These are phyloP conservation scores for Pseudoips prasinana DNA, from an alignment of 2,888 invertebrate genomes.

Conservation along the genomic window DNA sequence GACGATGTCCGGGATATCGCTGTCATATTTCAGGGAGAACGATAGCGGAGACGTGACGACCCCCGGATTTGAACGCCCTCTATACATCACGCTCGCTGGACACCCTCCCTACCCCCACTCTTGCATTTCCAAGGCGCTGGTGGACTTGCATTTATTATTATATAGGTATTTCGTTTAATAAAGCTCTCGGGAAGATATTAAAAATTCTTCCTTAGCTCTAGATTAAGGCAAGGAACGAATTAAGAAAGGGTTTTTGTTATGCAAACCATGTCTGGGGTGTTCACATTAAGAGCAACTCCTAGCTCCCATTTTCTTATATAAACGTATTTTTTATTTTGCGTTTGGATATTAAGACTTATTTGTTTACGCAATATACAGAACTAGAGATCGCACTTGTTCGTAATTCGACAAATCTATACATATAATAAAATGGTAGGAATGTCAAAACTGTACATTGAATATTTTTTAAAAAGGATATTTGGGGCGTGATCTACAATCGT, in stretches of 20 bases:
- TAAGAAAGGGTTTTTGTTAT: conserved; percentile 50
- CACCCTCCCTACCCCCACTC: conserved; percentile 25
- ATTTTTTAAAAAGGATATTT: too few relatives aligned
- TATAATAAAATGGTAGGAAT: too few relatives aligned
- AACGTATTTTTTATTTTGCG: too few relatives aligned
- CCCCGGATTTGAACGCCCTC: conserved; percentile 30
- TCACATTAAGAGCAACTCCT: too few relatives aligned
- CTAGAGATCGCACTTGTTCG: too few relatives aligned
- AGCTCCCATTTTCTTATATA: too few relatives aligned
- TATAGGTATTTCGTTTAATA: conserved; percentile 63
- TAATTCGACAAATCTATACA: too few relatives aligned
- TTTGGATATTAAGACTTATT: too few relatives aligned
- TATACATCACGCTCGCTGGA: conserved; percentile 41
- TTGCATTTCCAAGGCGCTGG: conserved; percentile 48
- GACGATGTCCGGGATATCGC: conserved; percentile 64
- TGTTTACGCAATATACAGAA: too few relatives aligned
- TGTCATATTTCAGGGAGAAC: conserved; percentile 69
- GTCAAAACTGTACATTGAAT: too few relatives aligned
- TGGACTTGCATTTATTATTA: conserved; percentile 57
- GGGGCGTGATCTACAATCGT: too few relatives aligned
- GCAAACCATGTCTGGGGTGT: conserved; percentile 39
- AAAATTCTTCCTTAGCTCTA: conserved; percentile 60
- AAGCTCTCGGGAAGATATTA: conserved; percentile 67
- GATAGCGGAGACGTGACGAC: conserved; percentile 67
- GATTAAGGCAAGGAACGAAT: conserved; percentile 45